Evolutionary conservation across 2,113 vertebrate genomes (phyloP).

Genomic region (Bucco capensis): DNA sequence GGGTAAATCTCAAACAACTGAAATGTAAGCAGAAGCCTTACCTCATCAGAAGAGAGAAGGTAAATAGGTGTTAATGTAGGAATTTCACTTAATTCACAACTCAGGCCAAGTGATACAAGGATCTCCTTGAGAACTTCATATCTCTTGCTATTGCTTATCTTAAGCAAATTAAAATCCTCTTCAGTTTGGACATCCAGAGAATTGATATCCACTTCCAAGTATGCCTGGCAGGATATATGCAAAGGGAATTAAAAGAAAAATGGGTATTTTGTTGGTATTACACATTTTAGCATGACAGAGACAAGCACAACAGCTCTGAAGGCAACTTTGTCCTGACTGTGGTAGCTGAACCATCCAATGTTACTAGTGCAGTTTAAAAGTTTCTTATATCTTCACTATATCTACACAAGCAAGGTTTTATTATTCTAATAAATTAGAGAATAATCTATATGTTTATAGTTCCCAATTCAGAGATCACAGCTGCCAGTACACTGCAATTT

Average conservation of each 20-base stretch:
- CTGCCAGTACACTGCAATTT: background rate
- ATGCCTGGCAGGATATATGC: constrained; percentile 69
- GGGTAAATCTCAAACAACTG: background rate
- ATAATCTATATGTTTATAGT: background rate
- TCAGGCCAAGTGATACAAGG: constrained; percentile 79
- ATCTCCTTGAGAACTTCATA: constrained; percentile 83
- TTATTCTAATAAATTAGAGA: background rate
- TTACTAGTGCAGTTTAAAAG: background rate
- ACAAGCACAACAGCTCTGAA: background rate
- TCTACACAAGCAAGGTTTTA: background rate
- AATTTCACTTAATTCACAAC: constrained; percentile 70
- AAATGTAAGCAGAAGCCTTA: constrained; percentile 52
- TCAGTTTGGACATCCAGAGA: constrained; percentile 41
- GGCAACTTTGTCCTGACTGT: background rate
- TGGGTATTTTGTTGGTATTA: background rate
- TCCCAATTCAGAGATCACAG: background rate
- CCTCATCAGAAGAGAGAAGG: constrained; percentile 77
- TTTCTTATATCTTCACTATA: background rate
- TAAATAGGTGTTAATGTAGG: constrained; percentile 76
- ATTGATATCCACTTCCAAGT: constrained; percentile 78
- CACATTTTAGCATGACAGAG: background rate
- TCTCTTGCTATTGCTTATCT: constrained; percentile 79
- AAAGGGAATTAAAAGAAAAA: background rate
- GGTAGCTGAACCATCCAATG: background rate
- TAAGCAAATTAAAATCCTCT: constrained; percentile 79